Evolutionary conservation across 2,888 invertebrate species (phyloP).

Genomic region (Drosophila flavopinicola): DNA sequence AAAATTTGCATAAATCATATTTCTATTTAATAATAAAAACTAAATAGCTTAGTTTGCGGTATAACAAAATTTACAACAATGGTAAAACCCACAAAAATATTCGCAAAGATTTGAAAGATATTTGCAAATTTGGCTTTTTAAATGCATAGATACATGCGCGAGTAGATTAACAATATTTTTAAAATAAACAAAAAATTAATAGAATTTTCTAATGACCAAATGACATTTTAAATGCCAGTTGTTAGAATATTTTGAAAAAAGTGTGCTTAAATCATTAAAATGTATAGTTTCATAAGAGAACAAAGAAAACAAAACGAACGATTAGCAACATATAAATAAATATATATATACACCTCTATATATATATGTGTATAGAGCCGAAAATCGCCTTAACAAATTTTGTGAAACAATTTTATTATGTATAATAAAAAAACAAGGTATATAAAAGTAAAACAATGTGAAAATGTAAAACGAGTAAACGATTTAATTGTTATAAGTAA

Average conservation of each 20-base stretch:
- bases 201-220: constrained; percentile 27
- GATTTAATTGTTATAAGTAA: constrained; percentile 74
- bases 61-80: constrained; percentile 55
- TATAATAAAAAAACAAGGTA: constrained; percentile 46
- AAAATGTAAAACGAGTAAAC: constrained; percentile 67
- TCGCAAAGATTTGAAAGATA: constrained; percentile 20
- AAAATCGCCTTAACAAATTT: constrained; percentile 75
- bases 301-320: constrained; percentile 31
- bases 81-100: constrained; percentile 22
- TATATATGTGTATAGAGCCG: constrained; percentile 64
- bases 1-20: constrained; percentile 18
- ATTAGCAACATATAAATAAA: constrained; percentile 43
- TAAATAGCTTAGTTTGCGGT: constrained; percentile 53
- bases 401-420: constrained; percentile 77
- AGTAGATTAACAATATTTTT: constrained; percentile 48
- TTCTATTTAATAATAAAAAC: constrained; percentile 12
- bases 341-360: constrained; percentile 17
- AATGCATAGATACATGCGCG: constrained; percentile 23
- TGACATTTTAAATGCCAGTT: constrained; percentile 65
- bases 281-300: constrained; percentile 39
- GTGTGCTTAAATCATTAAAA: constrained; percentile 65
- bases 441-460: constrained; percentile 36
- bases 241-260: constrained; percentile 57
- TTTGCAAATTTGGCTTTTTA: constrained; percentile 24
- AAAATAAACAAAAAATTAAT: constrained; percentile 29